Conservation (phyloP, 2,797 vertebrate genomes). For the Chanos chanos region DNA sequence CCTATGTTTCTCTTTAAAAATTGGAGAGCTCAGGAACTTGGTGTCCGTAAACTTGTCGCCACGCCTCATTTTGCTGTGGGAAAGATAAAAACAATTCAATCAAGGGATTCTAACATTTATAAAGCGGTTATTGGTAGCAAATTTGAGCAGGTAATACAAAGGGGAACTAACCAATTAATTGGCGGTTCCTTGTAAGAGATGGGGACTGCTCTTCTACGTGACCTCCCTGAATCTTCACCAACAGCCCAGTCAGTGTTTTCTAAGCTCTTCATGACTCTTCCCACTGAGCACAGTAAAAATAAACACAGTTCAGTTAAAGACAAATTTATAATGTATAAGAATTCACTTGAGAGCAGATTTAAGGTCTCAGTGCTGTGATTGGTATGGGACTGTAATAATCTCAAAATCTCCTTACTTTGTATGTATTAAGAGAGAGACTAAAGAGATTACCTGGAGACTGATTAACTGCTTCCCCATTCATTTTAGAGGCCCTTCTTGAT, state of each 20-base stretch:
- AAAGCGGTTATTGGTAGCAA: not conserved
- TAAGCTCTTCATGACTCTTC: conserved; percentile 54
- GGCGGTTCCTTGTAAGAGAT: conserved; percentile 70
- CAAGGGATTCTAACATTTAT: not conserved
- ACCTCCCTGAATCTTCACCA: conserved; percentile 26
- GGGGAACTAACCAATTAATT: conserved; percentile 61
- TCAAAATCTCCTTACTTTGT: too few relatives aligned
- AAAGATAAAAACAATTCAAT: conserved; percentile 1
- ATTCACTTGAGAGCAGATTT: not conserved
- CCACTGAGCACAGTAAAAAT: conserved; percentile 28
- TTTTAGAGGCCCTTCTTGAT: not conserved
- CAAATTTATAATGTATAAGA: not conserved
- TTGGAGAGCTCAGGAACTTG: conserved; percentile 64
- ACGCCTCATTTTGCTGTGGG: conserved; percentile 72
- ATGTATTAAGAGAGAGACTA: not conserved
- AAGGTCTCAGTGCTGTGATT: too few relatives aligned
- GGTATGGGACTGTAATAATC: too few relatives aligned
- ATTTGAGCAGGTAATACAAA: not conserved
- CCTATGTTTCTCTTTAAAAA: conserved; percentile 61
- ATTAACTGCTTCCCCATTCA: too few relatives aligned
- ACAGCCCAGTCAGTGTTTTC: conserved; percentile 56
- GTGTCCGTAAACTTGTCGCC: conserved; percentile 67
- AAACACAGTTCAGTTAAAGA: not conserved
- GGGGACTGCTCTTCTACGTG: conserved; percentile 40
- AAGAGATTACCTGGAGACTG: conserved; percentile 53